A percentile compares a stretch with the other conserved stretches of the same genome.
Conservation (phyloP, 2,797 vertebrate genomes). For the Rallus crepitans region DNA sequence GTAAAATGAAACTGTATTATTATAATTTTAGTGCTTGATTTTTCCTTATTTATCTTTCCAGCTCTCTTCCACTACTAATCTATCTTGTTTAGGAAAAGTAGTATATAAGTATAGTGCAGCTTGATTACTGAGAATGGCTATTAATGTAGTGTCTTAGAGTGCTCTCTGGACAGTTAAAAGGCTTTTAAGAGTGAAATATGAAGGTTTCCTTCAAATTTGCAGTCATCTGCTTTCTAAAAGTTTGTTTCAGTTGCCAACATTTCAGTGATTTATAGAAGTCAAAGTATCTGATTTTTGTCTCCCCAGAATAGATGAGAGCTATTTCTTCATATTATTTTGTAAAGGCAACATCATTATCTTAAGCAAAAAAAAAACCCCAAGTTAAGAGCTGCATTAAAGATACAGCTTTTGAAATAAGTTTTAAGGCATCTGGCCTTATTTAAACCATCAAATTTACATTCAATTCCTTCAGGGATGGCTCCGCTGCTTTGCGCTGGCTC, state of each 20-base stretch:
- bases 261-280: slow-evolving; percentile 63
- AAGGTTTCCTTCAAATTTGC: slow-evolving; percentile 47
- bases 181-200: slow-evolving; percentile 49
- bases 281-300: slow-evolving; percentile 71
- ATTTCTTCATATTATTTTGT: slow-evolving; percentile 47
- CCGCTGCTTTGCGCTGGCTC: slow-evolving; percentile 68
- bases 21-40: slow-evolving; percentile 23
- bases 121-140: slow-evolving; percentile 40
- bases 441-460: slow-evolving; percentile 78
- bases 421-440: slow-evolving; percentile 79
- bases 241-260: slow-evolving; percentile 63
- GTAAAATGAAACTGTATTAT: slow-evolving; percentile 22
- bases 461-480: slow-evolving; percentile 73
- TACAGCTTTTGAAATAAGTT: slow-evolving; percentile 58
- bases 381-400: slow-evolving; percentile 63
- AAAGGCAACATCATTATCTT: slow-evolving; percentile 45
- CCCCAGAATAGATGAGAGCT: slow-evolving; percentile 46
- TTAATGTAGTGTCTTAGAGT: slow-evolving; percentile 7
- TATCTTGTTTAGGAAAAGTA: slow-evolving; percentile 38
- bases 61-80: neutral
- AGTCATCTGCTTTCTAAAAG: slow-evolving; percentile 62
- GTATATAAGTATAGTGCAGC: neutral
- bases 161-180: slow-evolving; percentile 24
- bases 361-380: neutral
- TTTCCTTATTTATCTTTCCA: slow-evolving; percentile 28